A percentile compares a stretch with the other conserved stretches of the same genome.
These are phyloP conservation scores for Isotomurus palustris DNA, from an alignment of 2,888 invertebrate species.

Conservation along the genomic window DNA sequence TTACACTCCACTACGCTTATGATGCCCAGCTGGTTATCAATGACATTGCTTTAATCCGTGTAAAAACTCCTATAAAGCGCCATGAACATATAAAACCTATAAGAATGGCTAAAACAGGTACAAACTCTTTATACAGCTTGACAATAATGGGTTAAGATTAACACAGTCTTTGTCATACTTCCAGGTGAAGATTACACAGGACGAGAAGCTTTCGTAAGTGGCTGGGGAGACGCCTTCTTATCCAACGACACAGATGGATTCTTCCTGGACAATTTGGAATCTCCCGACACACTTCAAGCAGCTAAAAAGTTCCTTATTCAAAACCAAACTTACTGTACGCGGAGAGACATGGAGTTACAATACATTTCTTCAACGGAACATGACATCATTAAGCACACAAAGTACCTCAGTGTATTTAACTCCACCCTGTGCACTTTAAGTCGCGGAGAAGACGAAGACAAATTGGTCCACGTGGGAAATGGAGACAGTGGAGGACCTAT, in stretches of 20 bases:
- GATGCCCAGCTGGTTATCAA: slow-evolving; percentile 32
- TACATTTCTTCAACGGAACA: slow-evolving; percentile 17
- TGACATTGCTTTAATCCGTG: slow-evolving; percentile 38
- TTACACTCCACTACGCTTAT: slow-evolving; percentile 39
- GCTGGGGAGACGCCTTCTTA: slow-evolving; percentile 31
- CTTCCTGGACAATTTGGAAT: not conserved
- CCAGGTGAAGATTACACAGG: slow-evolving; percentile 30
- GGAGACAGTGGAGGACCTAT: slow-evolving; percentile 41
- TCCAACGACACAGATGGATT: not conserved
- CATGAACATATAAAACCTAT: slow-evolving; percentile 29
- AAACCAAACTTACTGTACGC: slow-evolving; percentile 30
- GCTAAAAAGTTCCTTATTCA: slow-evolving; percentile 27
- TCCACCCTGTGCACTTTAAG: slow-evolving; percentile 38
- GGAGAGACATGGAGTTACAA: slow-evolving; percentile 13
- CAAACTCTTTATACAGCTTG: not conserved
- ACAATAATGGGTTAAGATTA: slow-evolving; percentile 1
- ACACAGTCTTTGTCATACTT: not conserved
- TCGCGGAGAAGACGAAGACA: slow-evolving; percentile 10
- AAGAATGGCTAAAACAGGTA: slow-evolving; percentile 27
- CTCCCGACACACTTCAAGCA: slow-evolving; percentile 29
- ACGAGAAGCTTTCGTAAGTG: slow-evolving; percentile 26
- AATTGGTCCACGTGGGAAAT: slow-evolving; percentile 16
- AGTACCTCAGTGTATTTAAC: slow-evolving; percentile 33
- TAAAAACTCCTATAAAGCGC: slow-evolving; percentile 32
- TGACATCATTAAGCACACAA: slow-evolving; percentile 23